Percentiles rank a stretch among this genome's conserved stretches.
These are phyloP conservation scores for Silurus aristotelis DNA, from an alignment of 2,797 vertebrate genomes.

Conservation along the genomic window DNA sequence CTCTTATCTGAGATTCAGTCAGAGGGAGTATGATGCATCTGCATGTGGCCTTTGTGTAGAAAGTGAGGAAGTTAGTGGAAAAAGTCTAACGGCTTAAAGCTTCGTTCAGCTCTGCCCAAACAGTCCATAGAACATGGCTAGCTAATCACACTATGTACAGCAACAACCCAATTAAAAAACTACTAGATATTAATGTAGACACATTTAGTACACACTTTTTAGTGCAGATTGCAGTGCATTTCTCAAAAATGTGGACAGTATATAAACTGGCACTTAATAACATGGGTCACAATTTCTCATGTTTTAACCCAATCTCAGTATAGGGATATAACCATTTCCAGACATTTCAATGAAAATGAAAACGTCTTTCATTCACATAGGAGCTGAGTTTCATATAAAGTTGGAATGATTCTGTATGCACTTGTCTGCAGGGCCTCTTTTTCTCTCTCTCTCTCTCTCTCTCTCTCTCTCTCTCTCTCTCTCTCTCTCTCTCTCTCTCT, in stretches of 20 bases:
- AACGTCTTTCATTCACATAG: background rate
- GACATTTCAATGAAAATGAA: no score
- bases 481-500: no score
- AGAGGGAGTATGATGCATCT: conserved; percentile 63
- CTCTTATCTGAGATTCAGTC: conserved; percentile 59
- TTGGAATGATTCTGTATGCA: conserved; percentile 30
- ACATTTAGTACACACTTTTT: background rate
- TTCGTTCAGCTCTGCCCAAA: background rate
- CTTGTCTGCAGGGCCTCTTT: no score
- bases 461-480: no score
- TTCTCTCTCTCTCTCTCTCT: no score
- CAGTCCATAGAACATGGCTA: background rate
- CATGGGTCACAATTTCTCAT: no score
- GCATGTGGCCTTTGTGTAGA: conserved; percentile 55
- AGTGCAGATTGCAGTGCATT: no score
- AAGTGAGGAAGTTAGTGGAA: conserved; percentile 62
- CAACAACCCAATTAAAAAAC: conserved; percentile 65
- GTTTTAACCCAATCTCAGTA: no score
- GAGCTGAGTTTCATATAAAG: conserved; percentile 18
- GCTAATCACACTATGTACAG: conserved; percentile 61
- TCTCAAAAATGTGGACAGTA: no score
- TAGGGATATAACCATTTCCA: no score
- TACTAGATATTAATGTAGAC: conserved; percentile 65
- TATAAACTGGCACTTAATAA: no score
- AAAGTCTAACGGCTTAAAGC: conserved; percentile 66